Conservation (phyloP, 2,888 invertebrate species). For the Sericinus montela region DNA sequence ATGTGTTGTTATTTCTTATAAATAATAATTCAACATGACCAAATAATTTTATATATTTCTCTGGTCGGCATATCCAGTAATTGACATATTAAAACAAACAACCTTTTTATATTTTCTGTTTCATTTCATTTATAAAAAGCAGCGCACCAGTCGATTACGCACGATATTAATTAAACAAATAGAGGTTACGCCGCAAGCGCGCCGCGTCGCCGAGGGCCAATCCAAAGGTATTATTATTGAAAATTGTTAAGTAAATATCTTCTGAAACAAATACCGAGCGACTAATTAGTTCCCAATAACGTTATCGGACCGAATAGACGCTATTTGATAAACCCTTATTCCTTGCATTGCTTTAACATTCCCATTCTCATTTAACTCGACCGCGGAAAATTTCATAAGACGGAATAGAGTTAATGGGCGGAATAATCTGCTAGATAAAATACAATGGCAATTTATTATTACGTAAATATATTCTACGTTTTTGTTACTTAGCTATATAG, state of each 20-base stretch:
- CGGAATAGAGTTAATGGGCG: no score
- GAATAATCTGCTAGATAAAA: conserved; percentile 3
- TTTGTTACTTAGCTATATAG: conserved; percentile 13
- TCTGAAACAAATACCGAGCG: conserved; percentile 19
- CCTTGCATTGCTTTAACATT: conserved; percentile 9
- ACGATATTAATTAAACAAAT: conserved; percentile 38
- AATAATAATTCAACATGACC: no score
- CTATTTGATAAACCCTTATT: conserved; percentile 11
- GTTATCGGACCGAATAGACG: no score
- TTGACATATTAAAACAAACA: not conserved
- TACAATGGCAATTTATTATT: conserved; percentile 14
- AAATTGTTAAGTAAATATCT: conserved; percentile 26
- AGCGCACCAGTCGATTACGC: conserved; percentile 27
- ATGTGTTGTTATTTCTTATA: no score
- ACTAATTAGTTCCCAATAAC: conserved; percentile 19
- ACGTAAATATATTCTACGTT: conserved; percentile 5
- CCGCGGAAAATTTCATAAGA: no score
- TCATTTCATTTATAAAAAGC: conserved; percentile 2
- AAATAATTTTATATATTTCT: no score
- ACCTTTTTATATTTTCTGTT: not conserved
- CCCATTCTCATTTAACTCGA: conserved; percentile 6
- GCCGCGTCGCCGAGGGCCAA: conserved; percentile 20
- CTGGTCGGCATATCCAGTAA: not conserved
- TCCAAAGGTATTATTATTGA: conserved; percentile 25
- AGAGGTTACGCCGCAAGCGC: conserved; percentile 24